Conservation (phyloP, 2,888 invertebrate genomes). For the Empis stercorea region DNA sequence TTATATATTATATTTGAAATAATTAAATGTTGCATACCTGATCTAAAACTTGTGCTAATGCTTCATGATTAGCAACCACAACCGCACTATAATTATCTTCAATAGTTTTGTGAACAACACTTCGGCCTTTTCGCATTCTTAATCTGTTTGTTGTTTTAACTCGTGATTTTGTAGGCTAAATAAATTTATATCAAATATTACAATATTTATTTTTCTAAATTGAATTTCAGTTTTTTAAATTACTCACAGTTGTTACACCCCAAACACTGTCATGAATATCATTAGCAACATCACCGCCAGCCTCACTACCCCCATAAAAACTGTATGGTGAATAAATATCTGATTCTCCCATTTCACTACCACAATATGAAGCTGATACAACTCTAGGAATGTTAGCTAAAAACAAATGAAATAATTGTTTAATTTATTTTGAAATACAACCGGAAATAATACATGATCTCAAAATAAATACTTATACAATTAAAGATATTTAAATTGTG, state of each 20-base stretch:
- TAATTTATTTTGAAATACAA: too few species aligned
- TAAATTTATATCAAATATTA: too few species aligned
- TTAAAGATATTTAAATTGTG: too few species aligned
- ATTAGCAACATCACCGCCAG: constrained; percentile 35
- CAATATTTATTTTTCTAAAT: neutral
- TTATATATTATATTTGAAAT: too few species aligned
- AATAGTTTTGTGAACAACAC: constrained; percentile 70
- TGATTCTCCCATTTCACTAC: constrained; percentile 68
- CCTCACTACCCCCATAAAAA: constrained; percentile 50
- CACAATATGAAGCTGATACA: constrained; percentile 64
- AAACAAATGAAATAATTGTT: neutral
- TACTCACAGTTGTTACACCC: constrained; percentile 31
- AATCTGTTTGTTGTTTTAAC: constrained; percentile 46
- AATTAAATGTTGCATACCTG: too few species aligned
- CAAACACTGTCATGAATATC: constrained; percentile 35
- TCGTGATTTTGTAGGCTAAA: constrained; percentile 27
- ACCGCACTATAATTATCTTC: constrained; percentile 87
- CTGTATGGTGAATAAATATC: constrained; percentile 74
- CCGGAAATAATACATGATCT: too few species aligned
- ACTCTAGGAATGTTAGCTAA: constrained; percentile 41
- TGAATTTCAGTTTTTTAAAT: neutral
- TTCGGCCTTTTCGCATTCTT: constrained; percentile 64
- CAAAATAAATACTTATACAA: too few species aligned
- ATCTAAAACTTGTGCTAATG: constrained; percentile 75
- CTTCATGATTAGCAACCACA: constrained; percentile 80